Conservation (phyloP, 2,888 invertebrate species). For the Diarsia brunnea region DNA sequence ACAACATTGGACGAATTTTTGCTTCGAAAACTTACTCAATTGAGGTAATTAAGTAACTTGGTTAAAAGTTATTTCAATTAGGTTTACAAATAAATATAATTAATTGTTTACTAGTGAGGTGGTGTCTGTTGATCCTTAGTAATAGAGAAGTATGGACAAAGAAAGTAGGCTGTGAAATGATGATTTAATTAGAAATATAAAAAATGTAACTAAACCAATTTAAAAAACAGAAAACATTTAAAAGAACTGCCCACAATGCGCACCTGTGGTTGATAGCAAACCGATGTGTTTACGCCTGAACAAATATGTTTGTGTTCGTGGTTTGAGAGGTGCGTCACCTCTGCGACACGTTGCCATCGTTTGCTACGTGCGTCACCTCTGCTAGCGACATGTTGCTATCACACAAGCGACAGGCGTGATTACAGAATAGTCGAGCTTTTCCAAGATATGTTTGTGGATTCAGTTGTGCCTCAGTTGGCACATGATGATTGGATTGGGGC, state of each 20-base stretch:
- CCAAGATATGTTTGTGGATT: background rate
- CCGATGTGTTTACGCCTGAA: constrained; percentile 32
- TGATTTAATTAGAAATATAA: background rate
- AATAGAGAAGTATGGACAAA: background rate
- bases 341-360: constrained; percentile 22
- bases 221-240: background rate
- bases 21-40: background rate
- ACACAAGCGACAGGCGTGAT: background rate
- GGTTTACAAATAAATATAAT: background rate
- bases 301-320: constrained; percentile 13
- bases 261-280: background rate
- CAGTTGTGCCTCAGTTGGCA: background rate
- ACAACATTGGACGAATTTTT: constrained; percentile 4
- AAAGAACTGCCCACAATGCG: background rate
- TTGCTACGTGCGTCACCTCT: background rate
- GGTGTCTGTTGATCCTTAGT: background rate
- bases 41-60: background rate
- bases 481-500: background rate
- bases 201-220: background rate
- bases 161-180: background rate
- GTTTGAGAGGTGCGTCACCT: background rate
- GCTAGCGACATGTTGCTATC: constrained; percentile 28
- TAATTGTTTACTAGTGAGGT: background rate
- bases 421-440: background rate
- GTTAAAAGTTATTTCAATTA: background rate